phyloP scores from a whole-genome alignment of 1,140 invertebrate genomes.

The Drosophila tsacasi region DNA sequence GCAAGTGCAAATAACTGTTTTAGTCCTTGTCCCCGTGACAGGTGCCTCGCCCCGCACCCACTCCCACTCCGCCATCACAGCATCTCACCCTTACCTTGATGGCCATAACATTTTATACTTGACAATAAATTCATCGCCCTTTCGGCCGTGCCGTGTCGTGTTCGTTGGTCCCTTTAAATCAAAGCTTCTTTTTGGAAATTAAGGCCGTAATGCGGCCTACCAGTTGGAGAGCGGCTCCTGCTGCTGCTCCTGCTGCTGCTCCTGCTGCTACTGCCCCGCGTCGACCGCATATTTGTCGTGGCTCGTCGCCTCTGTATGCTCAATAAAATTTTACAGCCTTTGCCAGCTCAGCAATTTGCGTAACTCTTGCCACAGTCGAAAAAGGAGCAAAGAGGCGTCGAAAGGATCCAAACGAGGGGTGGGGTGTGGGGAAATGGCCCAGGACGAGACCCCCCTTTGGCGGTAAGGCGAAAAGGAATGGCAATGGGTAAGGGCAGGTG shows the following conservation, averaged over 20 bases:
- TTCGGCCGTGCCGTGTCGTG: slow-evolving; percentile 14
- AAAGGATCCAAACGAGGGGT: not conserved
- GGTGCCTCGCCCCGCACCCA: slow-evolving; percentile 6
- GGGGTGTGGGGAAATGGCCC: slow-evolving; percentile 9
- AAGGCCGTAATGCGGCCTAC: slow-evolving; percentile 59
- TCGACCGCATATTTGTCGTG: slow-evolving; percentile 70
- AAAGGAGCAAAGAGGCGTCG: slow-evolving; percentile 5
- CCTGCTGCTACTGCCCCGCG: not conserved
- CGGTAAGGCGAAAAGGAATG: not conserved
- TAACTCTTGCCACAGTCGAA: slow-evolving; percentile 54
- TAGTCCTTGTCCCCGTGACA: slow-evolving; percentile 48
- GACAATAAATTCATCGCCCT: slow-evolving; percentile 73
- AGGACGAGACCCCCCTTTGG: not conserved
- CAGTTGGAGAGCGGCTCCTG: slow-evolving; percentile 7
- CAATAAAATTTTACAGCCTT: slow-evolving; percentile 82
- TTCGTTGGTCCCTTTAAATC: slow-evolving; percentile 53
- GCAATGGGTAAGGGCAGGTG: not conserved
- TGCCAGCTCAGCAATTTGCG: slow-evolving; percentile 82
- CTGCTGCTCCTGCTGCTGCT: not conserved
- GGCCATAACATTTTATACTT: slow-evolving; percentile 78
- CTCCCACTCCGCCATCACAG: too few relatives aligned
- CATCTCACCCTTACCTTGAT: slow-evolving; percentile 6
- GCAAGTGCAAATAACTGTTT: slow-evolving; percentile 82
- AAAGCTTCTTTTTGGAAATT: slow-evolving; percentile 73
- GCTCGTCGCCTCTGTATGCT: slow-evolving; percentile 60